These are phyloP conservation scores for Lepidurus arcticus DNA, from an alignment of 1,140 invertebrate species.

Conservation along the genomic window DNA sequence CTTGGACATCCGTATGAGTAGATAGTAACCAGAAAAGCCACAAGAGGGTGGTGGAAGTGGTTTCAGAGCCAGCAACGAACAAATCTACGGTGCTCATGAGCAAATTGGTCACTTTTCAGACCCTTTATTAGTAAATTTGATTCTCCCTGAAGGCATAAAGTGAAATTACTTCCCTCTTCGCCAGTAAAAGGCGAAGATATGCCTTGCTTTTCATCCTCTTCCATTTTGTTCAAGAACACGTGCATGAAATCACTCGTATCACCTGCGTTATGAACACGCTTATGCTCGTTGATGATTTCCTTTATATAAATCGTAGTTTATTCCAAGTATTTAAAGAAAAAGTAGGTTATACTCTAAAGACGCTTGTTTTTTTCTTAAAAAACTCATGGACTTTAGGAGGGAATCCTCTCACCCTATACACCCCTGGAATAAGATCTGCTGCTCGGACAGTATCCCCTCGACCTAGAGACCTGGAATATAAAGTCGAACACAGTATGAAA, in stretches of 20 bases:
- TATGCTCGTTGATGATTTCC: constrained; percentile 28
- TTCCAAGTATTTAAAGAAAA: too few relatives aligned
- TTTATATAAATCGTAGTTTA: not conserved
- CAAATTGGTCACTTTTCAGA: constrained; percentile 16
- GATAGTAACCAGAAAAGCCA: too few relatives aligned
- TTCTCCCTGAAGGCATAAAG: not conserved
- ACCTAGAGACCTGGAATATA: too few relatives aligned
- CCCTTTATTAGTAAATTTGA: not conserved
- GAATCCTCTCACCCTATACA: too few relatives aligned
- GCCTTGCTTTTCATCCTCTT: not conserved
- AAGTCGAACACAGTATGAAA: too few relatives aligned
- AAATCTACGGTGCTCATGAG: constrained; percentile 19
- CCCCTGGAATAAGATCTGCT: too few relatives aligned
- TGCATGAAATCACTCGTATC: constrained; percentile 30
- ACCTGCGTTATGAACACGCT: not conserved
- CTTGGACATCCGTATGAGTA: constrained; percentile 39
- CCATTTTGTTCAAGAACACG: constrained; percentile 28
- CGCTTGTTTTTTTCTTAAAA: too few relatives aligned
- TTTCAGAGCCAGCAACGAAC: constrained; percentile 29
- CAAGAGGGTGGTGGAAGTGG: constrained; percentile 20
- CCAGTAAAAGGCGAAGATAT: not conserved
- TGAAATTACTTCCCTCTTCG: not conserved
- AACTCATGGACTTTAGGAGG: too few relatives aligned
- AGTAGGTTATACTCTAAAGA: too few relatives aligned
- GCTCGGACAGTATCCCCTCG: too few relatives aligned